phyloP scores from a whole-genome alignment of 2,888 invertebrate species.

The Cryptocephalus primarius region DNA sequence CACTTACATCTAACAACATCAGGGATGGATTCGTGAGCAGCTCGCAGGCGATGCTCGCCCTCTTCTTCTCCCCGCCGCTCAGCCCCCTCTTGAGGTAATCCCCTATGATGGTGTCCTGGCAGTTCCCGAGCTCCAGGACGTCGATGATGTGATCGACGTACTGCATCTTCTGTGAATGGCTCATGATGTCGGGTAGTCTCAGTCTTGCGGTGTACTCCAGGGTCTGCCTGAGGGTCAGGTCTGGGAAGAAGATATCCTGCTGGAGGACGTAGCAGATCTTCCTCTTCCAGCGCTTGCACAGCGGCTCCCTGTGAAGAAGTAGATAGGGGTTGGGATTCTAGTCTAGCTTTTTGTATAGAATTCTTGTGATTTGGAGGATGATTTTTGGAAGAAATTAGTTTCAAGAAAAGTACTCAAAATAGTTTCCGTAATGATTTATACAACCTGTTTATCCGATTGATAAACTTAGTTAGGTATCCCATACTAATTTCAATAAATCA shows the following conservation, averaged over 20 bases:
- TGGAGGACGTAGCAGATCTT: slow-evolving; percentile 74
- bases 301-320: slow-evolving; percentile 26
- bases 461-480: no score
- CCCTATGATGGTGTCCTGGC: slow-evolving; percentile 70
- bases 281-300: slow-evolving; percentile 49
- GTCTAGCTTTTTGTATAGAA: no score
- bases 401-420: no score
- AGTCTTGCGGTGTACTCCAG: slow-evolving; percentile 50
- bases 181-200: slow-evolving; percentile 59
- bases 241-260: slow-evolving; percentile 72
- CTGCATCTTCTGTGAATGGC: slow-evolving; percentile 60
- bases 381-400: no score
- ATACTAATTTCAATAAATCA: no score
- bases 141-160: slow-evolving; percentile 69
- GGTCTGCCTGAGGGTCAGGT: slow-evolving; percentile 66
- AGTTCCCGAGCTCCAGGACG: slow-evolving; percentile 59
- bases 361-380: no score
- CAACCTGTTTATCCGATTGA: no score
- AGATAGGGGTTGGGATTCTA: no score
- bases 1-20: slow-evolving; percentile 67
- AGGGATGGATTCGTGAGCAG: slow-evolving; percentile 68
- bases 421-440: no score
- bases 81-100: slow-evolving; percentile 64
- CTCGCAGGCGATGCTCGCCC: slow-evolving; percentile 75
- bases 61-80: slow-evolving; percentile 74